Evolutionary conservation across 2,797 vertebrate genomes (phyloP), one percentile per base, ranked within the genome.

Genomic region (Telmatherina bonti): DNA sequence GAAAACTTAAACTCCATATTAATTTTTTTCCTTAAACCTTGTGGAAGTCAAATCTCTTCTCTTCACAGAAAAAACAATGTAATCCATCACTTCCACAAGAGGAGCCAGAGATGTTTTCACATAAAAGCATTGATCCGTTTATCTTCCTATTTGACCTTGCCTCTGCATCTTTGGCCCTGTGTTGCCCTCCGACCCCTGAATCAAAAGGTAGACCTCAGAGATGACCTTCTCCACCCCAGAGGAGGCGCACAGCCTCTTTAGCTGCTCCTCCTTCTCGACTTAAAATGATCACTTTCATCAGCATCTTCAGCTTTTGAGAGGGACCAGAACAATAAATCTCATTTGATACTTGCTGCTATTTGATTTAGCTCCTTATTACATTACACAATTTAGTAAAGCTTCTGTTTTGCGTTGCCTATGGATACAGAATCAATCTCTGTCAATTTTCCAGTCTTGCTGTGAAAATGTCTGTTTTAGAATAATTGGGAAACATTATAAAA

Each of bases 341-440:
- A 83, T 90, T 90, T 92, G 70, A 87, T 90, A 82, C 71, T 75
- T 87, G 77, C 76, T 74, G 78, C 82, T 88, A 86, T 93, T 94
- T 93, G 89, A 94, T 94, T 93, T 93, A 92, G 77, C 74, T 82
- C 75, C 85, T 92, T 85, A 92, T 91, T 90, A 73, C 81, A 86
- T 90, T 87, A 89, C 83, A 82, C 88, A 84, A 92, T 92, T 90
- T 85, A 85, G 86, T 90, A 85, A 88, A 88, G 86, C 88, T 83
- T 85, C 83, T 90, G 83, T 92, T 78, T 85, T 83, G 77, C 85
- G 82, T 87, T 76, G 75, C 86, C 72, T 60, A 78, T 68, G 68
- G 83, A 79, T 63, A 82, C 70, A 64, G 83, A 69, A 75, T 92
- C 88, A 91, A 93, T 93, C 90, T 70, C 67, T 79, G 67, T 78